Conservation (phyloP, 2,113 vertebrate species). For the Progne subis region DNA sequence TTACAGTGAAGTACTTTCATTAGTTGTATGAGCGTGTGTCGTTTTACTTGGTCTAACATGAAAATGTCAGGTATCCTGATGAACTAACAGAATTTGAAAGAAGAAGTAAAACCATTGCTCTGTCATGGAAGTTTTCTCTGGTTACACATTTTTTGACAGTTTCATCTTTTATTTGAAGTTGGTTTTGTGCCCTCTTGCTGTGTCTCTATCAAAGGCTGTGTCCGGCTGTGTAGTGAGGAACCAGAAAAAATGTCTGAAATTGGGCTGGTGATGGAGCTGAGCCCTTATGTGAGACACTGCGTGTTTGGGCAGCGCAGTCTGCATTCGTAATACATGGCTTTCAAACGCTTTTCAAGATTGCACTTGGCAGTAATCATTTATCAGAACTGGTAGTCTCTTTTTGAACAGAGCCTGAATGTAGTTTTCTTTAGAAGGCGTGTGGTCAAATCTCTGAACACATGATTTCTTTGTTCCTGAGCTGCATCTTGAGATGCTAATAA, state of each 20-base stretch:
- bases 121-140: background rate
- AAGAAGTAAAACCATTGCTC: background rate
- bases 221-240: background rate
- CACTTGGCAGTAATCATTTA: background rate
- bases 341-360: background rate
- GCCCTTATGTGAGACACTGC: background rate
- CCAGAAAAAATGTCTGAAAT: background rate
- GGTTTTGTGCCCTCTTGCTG: background rate
- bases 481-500: slow-evolving; percentile 60
- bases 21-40: background rate
- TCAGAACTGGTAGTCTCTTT: background rate
- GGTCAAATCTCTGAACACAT: background rate
- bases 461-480: slow-evolving; percentile 63
- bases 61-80: background rate
- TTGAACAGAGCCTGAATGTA: background rate
- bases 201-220: background rate
- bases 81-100: background rate
- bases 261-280: background rate
- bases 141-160: background rate
- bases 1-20: background rate
- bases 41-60: background rate
- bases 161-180: background rate
- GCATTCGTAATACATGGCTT: background rate
- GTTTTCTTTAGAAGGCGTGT: background rate
- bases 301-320: background rate